Conservation (phyloP, 2,797 vertebrate species). For the Heteromormyrus szaboi region DNA sequence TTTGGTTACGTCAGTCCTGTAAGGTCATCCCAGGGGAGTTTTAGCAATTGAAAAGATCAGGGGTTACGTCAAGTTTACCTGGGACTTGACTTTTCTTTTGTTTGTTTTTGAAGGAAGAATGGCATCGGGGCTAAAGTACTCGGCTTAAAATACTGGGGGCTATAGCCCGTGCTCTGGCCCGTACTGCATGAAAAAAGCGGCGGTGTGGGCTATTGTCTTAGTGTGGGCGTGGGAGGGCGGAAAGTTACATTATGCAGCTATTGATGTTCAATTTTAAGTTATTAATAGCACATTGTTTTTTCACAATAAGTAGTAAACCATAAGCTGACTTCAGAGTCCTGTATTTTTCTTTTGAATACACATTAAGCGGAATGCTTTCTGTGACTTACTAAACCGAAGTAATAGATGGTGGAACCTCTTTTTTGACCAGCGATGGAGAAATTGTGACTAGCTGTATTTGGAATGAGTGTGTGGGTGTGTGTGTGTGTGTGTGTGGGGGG, state of each 20-base stretch:
- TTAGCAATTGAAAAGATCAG: not conserved
- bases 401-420: not conserved
- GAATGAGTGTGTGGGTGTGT: not conserved
- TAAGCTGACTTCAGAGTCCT: not conserved
- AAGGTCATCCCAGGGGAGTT: not conserved
- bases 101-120: not conserved
- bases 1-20: not conserved
- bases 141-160: not conserved
- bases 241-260: constrained; percentile 32
- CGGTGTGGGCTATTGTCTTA: constrained; percentile 43
- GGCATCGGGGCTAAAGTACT: not conserved
- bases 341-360: not conserved
- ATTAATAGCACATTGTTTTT: constrained; percentile 71
- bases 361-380: not conserved
- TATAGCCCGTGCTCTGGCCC: not conserved
- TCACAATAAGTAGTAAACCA: constrained; percentile 33
- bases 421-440: not conserved
- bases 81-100: not conserved
- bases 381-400: not conserved
- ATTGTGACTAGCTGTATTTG: not conserved
- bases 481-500: not conserved
- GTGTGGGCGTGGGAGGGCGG: constrained; percentile 39
- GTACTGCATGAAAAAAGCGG: constrained; percentile 21
- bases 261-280: constrained; percentile 45
- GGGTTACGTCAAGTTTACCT: not conserved